These are phyloP conservation scores for Heliconius charithonia DNA, from an alignment of 2,888 invertebrate genomes.

Conservation along the genomic window DNA sequence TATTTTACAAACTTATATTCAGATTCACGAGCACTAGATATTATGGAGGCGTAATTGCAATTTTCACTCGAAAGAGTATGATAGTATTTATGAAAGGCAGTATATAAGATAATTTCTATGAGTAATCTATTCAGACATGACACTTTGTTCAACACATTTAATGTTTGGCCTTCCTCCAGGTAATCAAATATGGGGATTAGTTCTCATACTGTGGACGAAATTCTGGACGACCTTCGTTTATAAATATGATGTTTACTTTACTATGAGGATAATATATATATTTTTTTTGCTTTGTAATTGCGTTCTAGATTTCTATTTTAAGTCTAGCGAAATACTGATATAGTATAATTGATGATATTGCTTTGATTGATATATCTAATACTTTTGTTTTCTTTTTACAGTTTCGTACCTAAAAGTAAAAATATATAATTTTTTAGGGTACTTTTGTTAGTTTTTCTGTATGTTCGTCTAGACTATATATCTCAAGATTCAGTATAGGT, in stretches of 20 bases:
- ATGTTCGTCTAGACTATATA: too few species aligned
- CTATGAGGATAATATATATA: slow-evolving; percentile 1
- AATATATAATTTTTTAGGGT: too few species aligned
- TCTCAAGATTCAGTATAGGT: too few species aligned
- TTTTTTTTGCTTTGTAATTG: neutral
- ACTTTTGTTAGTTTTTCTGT: too few species aligned
- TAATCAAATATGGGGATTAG: slow-evolving; percentile 17
- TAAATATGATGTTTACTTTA: neutral
- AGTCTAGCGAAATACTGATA: neutral
- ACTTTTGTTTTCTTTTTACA: neutral
- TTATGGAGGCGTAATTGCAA: too few species aligned
- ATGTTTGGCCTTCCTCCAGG: slow-evolving; percentile 12
- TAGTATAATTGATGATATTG: neutral
- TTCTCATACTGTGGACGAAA: slow-evolving; percentile 7
- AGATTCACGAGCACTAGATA: too few species aligned
- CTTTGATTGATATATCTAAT: neutral
- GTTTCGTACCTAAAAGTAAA: too few species aligned
- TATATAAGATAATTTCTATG: neutral
- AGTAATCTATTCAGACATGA: neutral
- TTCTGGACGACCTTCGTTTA: neutral
- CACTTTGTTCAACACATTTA: neutral
- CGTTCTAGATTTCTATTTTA: neutral
- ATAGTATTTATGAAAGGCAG: too few species aligned
- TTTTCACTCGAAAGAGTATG: too few species aligned
- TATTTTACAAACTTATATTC: too few species aligned